Conservation (phyloP, 2,797 vertebrate species). For the Macrochelys suwanniensis region DNA sequence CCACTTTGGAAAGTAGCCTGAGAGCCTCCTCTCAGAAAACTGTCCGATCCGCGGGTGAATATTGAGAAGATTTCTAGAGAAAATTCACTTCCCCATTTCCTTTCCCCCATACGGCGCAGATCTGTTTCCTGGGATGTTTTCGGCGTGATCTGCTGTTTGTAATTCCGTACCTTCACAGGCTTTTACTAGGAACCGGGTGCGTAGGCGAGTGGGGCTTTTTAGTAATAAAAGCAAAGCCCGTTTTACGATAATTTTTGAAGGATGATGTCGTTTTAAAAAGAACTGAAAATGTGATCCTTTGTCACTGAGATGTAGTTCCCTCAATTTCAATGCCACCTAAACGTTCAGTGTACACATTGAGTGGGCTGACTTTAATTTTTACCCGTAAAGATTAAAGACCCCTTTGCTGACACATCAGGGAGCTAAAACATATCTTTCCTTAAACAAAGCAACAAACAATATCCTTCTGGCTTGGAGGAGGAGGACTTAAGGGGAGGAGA, state of each 20-base stretch:
- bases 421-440: neutral
- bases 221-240: neutral
- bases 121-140: neutral
- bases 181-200: neutral
- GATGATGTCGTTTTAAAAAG: neutral
- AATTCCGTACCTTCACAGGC: neutral
- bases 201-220: neutral
- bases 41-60: neutral
- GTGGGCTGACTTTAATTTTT: neutral
- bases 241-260: neutral
- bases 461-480: neutral
- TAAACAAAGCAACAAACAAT: neutral
- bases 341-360: neutral
- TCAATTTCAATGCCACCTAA: neutral
- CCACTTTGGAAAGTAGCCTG: neutral
- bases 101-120: neutral
- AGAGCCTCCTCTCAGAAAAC: neutral
- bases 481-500: neutral
- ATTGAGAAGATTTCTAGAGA: neutral
- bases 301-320: neutral
- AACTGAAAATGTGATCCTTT: neutral
- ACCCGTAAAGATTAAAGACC: neutral
- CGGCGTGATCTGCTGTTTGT: neutral
- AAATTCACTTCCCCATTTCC: neutral
- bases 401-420: slow-evolving; percentile 4